phyloP scores from a whole-genome alignment of 2,113 vertebrate species.

The Notarius lentiginosus region DNA sequence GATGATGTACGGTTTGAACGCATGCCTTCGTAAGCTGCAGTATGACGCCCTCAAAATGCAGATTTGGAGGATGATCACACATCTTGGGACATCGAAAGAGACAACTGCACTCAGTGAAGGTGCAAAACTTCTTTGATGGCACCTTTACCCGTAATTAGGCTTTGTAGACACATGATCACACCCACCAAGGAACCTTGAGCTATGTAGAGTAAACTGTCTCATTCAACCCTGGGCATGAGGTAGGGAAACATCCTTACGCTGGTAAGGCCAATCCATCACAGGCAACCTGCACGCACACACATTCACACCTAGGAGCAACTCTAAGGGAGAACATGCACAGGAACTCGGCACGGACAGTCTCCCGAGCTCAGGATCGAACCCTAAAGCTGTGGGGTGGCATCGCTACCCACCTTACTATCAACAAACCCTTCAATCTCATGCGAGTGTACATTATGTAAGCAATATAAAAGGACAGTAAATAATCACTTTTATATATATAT shows the following conservation, averaged over 20 bases:
- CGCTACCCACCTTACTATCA: neutral
- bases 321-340: neutral
- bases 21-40: neutral
- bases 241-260: neutral
- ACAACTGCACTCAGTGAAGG: neutral
- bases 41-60: neutral
- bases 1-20: neutral
- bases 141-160: neutral
- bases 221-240: neutral
- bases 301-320: neutral
- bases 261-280: neutral
- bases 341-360: neutral
- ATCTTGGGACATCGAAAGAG: neutral
- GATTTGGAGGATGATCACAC: neutral
- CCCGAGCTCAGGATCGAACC: neutral
- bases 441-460: neutral
- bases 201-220: neutral
- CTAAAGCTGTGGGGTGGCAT: neutral
- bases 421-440: neutral
- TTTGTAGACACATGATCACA: neutral
- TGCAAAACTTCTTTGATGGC: neutral
- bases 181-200: neutral
- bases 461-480: slow-evolving; percentile 7
- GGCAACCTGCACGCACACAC: neutral
- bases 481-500: neutral